Evolutionary conservation across 2,888 invertebrate species (phyloP).

Genomic region (Mimachlamys varia): DNA sequence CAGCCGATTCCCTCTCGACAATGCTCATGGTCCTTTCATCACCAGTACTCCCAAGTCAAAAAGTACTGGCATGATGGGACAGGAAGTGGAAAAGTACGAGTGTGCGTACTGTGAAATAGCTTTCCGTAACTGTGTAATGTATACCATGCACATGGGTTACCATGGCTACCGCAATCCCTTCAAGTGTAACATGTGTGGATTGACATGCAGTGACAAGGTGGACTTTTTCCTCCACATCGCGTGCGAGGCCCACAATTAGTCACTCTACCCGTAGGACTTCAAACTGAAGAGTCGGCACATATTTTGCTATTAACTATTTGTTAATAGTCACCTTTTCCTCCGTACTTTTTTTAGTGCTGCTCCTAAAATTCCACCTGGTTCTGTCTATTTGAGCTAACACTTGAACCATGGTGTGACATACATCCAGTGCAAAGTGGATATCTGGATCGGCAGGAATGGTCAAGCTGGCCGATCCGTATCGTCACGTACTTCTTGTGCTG

Average conservation of each 20-base stretch:
- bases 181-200: constrained; percentile 97
- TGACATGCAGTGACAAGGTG: constrained; percentile 90
- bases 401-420: not conserved
- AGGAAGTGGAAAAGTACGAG: constrained; percentile 80
- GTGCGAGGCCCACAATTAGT: constrained; percentile 79
- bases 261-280: not conserved
- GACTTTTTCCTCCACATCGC: constrained; percentile 92
- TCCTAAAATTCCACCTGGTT: not conserved
- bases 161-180: constrained; percentile 96
- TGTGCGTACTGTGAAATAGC: constrained; percentile 95
- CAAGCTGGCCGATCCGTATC: too few species aligned
- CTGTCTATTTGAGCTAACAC: not conserved
- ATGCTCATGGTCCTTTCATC: not conserved
- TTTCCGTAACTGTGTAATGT: constrained; percentile 94
- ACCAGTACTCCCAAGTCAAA: constrained; percentile 21
- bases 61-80: not conserved
- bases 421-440: not conserved
- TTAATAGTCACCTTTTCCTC: not conserved
- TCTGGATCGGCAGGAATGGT: too few species aligned
- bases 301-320: not conserved
- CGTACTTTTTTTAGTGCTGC: not conserved
- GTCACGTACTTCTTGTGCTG: too few species aligned
- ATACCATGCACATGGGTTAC: constrained; percentile 98
- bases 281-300: not conserved
- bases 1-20: not conserved